Percentiles rank a stretch among this genome's conserved stretches.
These are phyloP conservation scores for Syngnathus floridae DNA, from an alignment of 2,113 vertebrate genomes.

Conservation along the genomic window DNA sequence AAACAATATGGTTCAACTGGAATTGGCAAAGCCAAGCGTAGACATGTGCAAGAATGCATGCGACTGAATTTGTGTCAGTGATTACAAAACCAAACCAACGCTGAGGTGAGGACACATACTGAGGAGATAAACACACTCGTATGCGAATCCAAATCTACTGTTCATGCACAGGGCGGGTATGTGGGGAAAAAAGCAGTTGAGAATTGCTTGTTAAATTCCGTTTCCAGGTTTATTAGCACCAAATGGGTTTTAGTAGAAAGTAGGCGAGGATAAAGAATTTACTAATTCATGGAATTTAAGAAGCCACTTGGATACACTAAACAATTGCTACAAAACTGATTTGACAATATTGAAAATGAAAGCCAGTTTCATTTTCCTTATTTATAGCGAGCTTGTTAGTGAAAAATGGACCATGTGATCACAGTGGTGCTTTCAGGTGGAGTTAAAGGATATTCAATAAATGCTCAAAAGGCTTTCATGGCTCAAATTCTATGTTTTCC, in stretches of 20 bases:
- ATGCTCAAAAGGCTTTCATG: no score
- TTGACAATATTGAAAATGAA: no score
- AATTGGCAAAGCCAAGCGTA: conserved; percentile 5
- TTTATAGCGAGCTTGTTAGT: no score
- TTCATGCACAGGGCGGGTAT: background rate
- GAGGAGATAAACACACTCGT: conserved; percentile 12
- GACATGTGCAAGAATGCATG: conserved; percentile 20
- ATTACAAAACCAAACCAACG: conserved; percentile 33
- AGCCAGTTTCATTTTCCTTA: no score
- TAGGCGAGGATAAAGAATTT: no score
- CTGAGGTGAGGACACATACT: conserved; percentile 29
- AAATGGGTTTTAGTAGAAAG: background rate
- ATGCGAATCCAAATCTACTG: background rate
- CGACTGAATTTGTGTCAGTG: conserved; percentile 33
- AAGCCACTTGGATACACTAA: no score
- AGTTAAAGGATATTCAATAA: no score
- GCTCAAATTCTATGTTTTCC: no score
- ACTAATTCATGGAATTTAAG: no score
- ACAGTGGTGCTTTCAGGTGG: no score
- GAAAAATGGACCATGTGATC: no score
- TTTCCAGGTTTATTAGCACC: background rate
- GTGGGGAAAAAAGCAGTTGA: background rate
- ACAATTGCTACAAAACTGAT: no score
- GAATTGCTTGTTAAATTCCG: background rate
- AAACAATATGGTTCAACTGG: conserved; percentile 6